Percentiles rank a stretch among this genome's conserved stretches.
phyloP scores from a whole-genome alignment of 2,797 vertebrate species.

The Chanos chanos region DNA sequence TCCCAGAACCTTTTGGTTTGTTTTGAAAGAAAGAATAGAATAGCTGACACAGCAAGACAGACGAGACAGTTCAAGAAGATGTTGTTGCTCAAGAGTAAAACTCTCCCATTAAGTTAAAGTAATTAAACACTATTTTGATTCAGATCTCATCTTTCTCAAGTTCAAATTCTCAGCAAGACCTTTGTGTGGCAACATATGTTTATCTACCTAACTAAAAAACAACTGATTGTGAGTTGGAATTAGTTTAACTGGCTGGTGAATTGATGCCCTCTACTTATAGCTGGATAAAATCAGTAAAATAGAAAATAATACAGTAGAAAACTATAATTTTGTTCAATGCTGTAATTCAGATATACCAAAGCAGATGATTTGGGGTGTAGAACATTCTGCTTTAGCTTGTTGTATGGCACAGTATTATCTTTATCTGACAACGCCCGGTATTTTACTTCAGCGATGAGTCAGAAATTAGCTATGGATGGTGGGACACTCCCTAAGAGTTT shows the following conservation, averaged over 20 bases:
- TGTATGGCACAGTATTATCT: constrained; percentile 16
- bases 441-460: constrained; percentile 34
- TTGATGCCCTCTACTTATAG: not conserved
- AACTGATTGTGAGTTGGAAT: too few species aligned
- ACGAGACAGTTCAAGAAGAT: constrained; percentile 7
- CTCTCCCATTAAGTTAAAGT: not conserved
- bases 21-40: constrained; percentile 16
- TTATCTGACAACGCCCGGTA: constrained; percentile 28
- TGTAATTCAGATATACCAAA: not conserved
- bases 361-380: constrained; percentile 12
- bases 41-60: constrained; percentile 8
- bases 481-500: constrained; percentile 26
- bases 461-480: constrained; percentile 28
- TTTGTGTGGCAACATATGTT: too few species aligned
- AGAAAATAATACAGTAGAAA: constrained; percentile 11
- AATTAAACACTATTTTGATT: too few species aligned
- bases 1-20: constrained; percentile 29
- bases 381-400: constrained; percentile 9
- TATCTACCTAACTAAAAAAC: too few species aligned
- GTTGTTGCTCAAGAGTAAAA: not conserved
- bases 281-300: not conserved
- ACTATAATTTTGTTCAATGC: constrained; percentile 8
- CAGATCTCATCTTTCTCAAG: too few species aligned
- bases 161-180: too few species aligned
- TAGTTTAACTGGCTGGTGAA: not conserved